A percentile compares a stretch with the other conserved stretches of the same genome.
Evolutionary conservation across 2,888 invertebrate species (phyloP).

Genomic region (Lithosia quadra): DNA sequence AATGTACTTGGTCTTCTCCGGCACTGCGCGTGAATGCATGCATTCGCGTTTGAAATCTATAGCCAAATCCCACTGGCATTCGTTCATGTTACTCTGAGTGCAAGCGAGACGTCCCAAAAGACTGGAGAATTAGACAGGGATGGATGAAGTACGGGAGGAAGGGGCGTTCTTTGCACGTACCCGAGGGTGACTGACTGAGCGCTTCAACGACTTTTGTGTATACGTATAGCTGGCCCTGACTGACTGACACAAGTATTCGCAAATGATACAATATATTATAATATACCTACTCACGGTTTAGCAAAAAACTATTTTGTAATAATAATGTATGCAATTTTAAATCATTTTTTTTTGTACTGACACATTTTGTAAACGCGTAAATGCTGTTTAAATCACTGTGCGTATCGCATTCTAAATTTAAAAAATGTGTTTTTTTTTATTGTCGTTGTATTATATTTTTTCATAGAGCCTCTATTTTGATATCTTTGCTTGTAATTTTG

Average conservation of each 20-base stretch:
- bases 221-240: slow-evolving; percentile 11
- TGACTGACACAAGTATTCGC: slow-evolving; percentile 15
- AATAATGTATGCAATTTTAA: slow-evolving; percentile 1
- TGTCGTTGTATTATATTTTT: background rate
- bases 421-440: background rate
- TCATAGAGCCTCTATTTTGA: background rate
- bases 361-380: slow-evolving; percentile 1
- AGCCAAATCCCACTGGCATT: slow-evolving; percentile 15
- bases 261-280: slow-evolving; percentile 5
- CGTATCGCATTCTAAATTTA: background rate
- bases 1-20: slow-evolving; percentile 66
- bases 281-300: background rate
- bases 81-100: slow-evolving; percentile 10
- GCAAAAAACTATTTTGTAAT: slow-evolving; percentile 9
- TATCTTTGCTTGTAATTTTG: background rate
- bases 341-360: background rate
- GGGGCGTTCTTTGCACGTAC: slow-evolving; percentile 15
- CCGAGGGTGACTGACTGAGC: slow-evolving; percentile 16
- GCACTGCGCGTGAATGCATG: slow-evolving; percentile 27
- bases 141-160: slow-evolving; percentile 17
- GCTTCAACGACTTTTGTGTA: slow-evolving; percentile 14
- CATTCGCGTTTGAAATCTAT: slow-evolving; percentile 10
- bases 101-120: slow-evolving; percentile 18
- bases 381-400: background rate
- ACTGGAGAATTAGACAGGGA: slow-evolving; percentile 19